Evolutionary conservation across 2,888 invertebrate genomes (phyloP), one percentile per base, ranked within the genome.

Genomic region (Tipula confusa): DNA sequence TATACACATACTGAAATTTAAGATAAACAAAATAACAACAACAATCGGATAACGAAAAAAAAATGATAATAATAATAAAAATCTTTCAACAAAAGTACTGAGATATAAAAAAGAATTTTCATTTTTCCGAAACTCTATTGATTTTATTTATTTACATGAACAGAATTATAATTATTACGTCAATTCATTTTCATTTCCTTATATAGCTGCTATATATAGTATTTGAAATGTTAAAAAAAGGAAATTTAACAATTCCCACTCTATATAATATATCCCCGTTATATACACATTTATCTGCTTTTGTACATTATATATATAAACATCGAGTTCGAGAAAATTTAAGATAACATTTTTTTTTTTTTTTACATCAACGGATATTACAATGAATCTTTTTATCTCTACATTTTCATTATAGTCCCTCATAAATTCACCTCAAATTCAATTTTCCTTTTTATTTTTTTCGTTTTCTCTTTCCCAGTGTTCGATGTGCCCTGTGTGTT

Each of bases 51-150:
- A 6, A 48, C n/a, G n/a, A n/a, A n/a, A n/a, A n/a, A n/a, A n/a
- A n/a, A n/a, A n/a, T n/a, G n/a, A n/a, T n/a, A n/a, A n/a, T n/a
- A n/a, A n/a, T n/a, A n/a, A n/a, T n/a, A 43, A 64, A 64, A 24
- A 64, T 64, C 64, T 64, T 64, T 64, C 64, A 64, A 64, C 64
- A 64, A 64, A 64, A 64, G 64, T 64, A 64, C 64, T 64, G 64
- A 64, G 64, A 64, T 64, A 64, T 64, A 64, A 64, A n/a, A n/a
- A 64, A 64, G 64, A 64, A 24, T 64, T 64, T 15, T n/a, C 4
- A 15, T n/a, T 43, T 43, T 43, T 43, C 15, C 15, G 43, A 43
- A 43, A 43, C 43, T 43, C 9, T 64, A 64, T 64, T 24, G 64
- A 64, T 64, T 64, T 64, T 64, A 64, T 64, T 64, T 64, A 64